Base-by-base conservation (phyloP, 2,113 vertebrate genomes). In the Sander lucioperca region DNA sequence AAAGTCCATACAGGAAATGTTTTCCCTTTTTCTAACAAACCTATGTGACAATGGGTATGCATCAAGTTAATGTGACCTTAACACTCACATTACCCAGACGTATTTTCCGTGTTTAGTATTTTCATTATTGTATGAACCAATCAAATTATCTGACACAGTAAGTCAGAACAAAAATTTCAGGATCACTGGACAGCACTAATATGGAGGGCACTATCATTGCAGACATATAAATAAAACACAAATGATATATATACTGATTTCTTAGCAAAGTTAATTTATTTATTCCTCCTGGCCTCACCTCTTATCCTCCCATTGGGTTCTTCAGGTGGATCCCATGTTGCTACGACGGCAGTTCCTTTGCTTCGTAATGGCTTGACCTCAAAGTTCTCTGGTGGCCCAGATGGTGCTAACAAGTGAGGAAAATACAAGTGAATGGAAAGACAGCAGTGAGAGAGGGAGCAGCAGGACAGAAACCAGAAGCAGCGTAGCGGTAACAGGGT, bases 351-450 rank as follows among this genome's bases (percentile, higher is more conserved):
- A 0, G 97, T 98, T 45, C 96, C 95, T 90, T 98, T 97, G 68
- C 97, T 97, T 80, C 95, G 94, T 13, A 98, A 88, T 2, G 97
- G 96, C 93, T 96, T 97, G 80, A 99, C 97, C 9, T 96, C 95
- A 77, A 99, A 96, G 94, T 98, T 98, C 91, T 98, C 97, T 48
- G 98, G 98, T 71, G 97, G 96, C 3, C 95, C 96, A 65, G 97
- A 92, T 63, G 98, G 98, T 90, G 96, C 98, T 99, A 63, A 53
- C 7, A 74, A 82, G 69, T 62, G 79, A 91, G 72, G 88, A 74
- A 53, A 89, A n/a, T 14, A 65, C 18, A 74, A 48, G 50, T 75
- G 15, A 91, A 73, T 76, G 30, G 25, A 85, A 85, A 82, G 74
- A 79, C 23, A 79, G 15, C 14, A 72, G 30, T 79, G 56, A 85